Base-by-base conservation (phyloP, 2,888 invertebrate species). In the Hydrotaea diabolus region DNA sequence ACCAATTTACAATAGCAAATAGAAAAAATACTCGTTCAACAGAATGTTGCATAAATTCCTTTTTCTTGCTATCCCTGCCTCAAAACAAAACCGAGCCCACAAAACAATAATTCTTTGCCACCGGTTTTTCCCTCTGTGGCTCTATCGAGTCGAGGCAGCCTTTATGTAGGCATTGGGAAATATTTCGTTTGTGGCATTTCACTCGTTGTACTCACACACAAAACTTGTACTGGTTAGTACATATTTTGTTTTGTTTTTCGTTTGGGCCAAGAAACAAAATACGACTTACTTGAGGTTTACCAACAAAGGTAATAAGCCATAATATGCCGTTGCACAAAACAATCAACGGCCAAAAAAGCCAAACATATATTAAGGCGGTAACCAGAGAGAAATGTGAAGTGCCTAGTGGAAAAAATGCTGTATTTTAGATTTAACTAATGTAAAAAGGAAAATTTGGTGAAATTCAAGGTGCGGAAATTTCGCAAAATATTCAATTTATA, bases 291-390 rank as follows among this genome's bases (percentile, higher is more conserved):
- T 36, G 36, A 57, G 72, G 21, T 15, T 43, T 36, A 15, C 55
- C 57, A 31, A 57, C 72, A 73, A 57, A 73, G 72, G 72, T 73
- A 57, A 73, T 73, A 73, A 73, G 72, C 72, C 4, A 57, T 57
- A 73, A 73, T 73, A 73, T 55, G 39, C 23, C 36, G 17, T 36
- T 55, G 53, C 53, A 72, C 5, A 72, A n/a, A 36, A 72, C 26
- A 72, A 55, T 31, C 8, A 19, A 4, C 21, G 23, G 7, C 3
- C 31, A 31, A 31, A 31, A 31, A 31, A 31, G 31, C 31, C 31
- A 23, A 46, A 21, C 46, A 69, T 23, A 69, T 21, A 59, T 59
- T 26, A 59, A 15, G 59, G 59, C 59, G 59, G 19, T 23, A 59
- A 59, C 59, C 8, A 26, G 26, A 26, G 49, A 59, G 15, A 23